Base-by-base conservation (phyloP, 2,113 vertebrate genomes). In the Labeo catla region DNA sequence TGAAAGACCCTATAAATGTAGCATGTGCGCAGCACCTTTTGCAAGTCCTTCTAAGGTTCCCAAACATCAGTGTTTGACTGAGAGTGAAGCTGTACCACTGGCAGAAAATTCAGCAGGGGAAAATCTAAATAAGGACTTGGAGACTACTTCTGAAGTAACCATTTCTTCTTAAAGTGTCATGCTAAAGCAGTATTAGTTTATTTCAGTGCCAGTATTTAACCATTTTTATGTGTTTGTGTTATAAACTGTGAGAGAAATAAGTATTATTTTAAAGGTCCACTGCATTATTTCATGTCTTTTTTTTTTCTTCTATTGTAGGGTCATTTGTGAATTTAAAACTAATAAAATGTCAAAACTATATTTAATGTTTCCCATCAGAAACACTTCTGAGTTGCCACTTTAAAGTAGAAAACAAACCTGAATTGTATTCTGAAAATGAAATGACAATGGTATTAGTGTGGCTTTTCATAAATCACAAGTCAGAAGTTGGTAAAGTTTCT, bases 1-100 rank as follows among this genome's bases (percentile, higher is more conserved):
- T 49, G 95, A 94, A 92, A 95, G 96, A 68, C 96, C 95, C 76
- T 97, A 97, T 91, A 97, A 96, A 81, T 97, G 96, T 93, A 96
- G 96, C 88, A 87, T 96, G 90, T 97, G 96, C 83, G 95, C 96
- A 92, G 95, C 95, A 90, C 96, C 95, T 0, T 96, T 97, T 92
- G 94, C 94, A 12, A 96, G 95, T 2, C 96, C 96, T 85, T 95
- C 91, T 39, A 96, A 97, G 93, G 96, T 97, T 63, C 95, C 96
- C 52, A 96, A 95, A 93, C 96, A 97, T 93, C 93, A 95, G 15
- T 97, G 96, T 86, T 61, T 73, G 73, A 23, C 47, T 66, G 43
- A 81, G 15, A 70, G 28, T 15, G 59, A 61, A 11, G 28, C 7
- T 8, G 49, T 11, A 11, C 39, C 70, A n/a, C 93, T 95, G 95